Evolutionary conservation across 2,888 invertebrate genomes (phyloP).

Genomic region (Megaustenia siamemsis): DNA sequence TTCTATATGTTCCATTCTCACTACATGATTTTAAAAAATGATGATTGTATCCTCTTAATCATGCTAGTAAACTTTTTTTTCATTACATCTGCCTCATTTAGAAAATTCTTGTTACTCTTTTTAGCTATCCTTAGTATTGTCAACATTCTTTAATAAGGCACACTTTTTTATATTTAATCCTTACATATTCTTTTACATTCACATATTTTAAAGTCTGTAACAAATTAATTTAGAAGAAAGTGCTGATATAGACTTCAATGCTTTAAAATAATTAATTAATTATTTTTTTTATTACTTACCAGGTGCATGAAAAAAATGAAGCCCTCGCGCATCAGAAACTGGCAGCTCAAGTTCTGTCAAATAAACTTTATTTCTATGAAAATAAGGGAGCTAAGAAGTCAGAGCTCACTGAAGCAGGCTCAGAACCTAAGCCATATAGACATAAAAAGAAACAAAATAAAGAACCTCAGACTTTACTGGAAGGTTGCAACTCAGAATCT

Average conservation of each 20-base stretch:
- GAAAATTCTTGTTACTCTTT: no score
- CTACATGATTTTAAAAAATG: no score
- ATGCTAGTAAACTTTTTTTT: no score
- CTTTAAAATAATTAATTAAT: neutral
- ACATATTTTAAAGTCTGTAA: no score
- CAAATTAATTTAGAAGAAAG: no score
- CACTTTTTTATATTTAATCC: no score
- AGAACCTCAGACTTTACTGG: neutral
- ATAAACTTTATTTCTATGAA: constrained; percentile 60
- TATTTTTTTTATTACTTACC: constrained; percentile 43
- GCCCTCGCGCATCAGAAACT: constrained; percentile 75
- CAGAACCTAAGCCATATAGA: neutral
- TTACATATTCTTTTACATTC: no score
- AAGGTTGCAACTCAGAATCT: neutral
- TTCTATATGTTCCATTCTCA: no score
- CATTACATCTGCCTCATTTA: no score
- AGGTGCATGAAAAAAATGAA: constrained; percentile 76
- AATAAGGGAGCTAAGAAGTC: constrained; percentile 17
- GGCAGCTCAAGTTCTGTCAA: constrained; percentile 74
- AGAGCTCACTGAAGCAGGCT: neutral
- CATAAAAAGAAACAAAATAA: constrained; percentile 7
- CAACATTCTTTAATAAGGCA: no score
- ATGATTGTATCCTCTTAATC: no score
- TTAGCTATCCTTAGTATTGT: no score
- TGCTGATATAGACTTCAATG: neutral